Evolutionary conservation across 2,797 vertebrate species (phyloP).

Genomic region (Notolabrus celidotus): DNA sequence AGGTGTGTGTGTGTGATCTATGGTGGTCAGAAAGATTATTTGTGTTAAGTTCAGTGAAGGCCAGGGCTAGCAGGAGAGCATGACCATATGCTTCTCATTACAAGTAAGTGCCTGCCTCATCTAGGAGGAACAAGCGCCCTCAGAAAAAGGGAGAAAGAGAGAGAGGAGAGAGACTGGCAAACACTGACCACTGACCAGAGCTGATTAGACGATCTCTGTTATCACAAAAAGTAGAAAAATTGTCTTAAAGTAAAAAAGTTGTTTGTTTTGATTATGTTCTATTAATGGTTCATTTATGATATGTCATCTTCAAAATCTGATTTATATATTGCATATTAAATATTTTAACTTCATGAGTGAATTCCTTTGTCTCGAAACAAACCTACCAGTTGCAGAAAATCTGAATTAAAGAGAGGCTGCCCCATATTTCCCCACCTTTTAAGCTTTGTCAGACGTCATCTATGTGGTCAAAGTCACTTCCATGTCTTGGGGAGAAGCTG

Average conservation of each 20-base stretch:
- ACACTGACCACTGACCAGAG: conserved; percentile 34
- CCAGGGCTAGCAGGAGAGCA: conserved; percentile 67
- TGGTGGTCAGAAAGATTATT: conserved; percentile 76
- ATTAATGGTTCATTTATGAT: background rate
- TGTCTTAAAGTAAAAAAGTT: background rate
- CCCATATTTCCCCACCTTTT: too few species aligned
- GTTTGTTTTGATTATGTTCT: background rate
- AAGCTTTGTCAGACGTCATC: too few species aligned
- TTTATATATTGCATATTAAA: too few species aligned
- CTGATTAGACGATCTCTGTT: conserved; percentile 19
- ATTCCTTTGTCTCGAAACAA: too few species aligned
- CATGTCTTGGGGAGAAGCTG: too few species aligned
- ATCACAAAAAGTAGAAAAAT: conserved; percentile 3
- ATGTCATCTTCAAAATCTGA: background rate
- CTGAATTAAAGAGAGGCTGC: too few species aligned
- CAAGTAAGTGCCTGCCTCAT: conserved; percentile 55
- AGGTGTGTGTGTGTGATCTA: conserved; percentile 68
- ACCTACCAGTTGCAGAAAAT: too few species aligned
- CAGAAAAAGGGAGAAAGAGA: conserved; percentile 21
- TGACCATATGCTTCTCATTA: conserved; percentile 81
- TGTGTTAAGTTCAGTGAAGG: conserved; percentile 78
- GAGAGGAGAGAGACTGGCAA: conserved; percentile 26
- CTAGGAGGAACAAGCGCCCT: conserved; percentile 61
- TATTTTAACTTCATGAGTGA: too few species aligned
- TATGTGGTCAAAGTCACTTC: too few species aligned